These are phyloP conservation scores for Allophyes oxyacanthae DNA, from an alignment of 2,888 invertebrate genomes.

Conservation along the genomic window DNA sequence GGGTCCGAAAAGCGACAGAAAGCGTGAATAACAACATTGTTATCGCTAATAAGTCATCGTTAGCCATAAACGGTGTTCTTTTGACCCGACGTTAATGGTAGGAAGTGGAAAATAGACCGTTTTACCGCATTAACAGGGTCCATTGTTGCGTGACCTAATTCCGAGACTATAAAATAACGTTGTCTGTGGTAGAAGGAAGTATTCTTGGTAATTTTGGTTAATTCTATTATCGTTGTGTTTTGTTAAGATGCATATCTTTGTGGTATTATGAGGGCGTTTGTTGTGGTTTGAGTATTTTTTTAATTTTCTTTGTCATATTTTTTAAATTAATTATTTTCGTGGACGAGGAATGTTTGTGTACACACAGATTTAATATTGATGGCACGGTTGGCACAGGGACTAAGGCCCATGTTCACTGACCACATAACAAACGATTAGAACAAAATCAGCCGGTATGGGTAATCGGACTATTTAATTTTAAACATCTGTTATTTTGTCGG, in stretches of 20 bases:
- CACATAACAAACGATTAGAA: no score
- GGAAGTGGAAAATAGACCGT: slow-evolving; percentile 68
- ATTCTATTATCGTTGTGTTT: slow-evolving; percentile 45
- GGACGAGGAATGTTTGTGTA: not conserved
- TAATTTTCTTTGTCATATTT: not conserved
- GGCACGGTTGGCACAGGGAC: no score
- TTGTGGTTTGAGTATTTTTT: slow-evolving; percentile 3
- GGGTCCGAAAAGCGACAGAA: slow-evolving; percentile 61
- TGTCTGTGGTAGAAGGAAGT: slow-evolving; percentile 39
- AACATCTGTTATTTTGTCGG: no score
- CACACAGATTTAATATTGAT: no score
- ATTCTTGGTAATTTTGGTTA: slow-evolving; percentile 46
- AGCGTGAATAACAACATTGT: slow-evolving; percentile 74
- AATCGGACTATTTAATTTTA: no score
- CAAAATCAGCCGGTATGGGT: no score
- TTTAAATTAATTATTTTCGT: not conserved
- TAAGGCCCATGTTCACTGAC: no score
- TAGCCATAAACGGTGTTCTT: slow-evolving; percentile 76
- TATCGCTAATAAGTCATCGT: slow-evolving; percentile 82
- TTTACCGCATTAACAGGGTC: slow-evolving; percentile 59
- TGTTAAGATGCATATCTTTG: slow-evolving; percentile 24
- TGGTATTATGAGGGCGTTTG: slow-evolving; percentile 9
- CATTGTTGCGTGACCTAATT: slow-evolving; percentile 62
- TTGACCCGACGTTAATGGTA: slow-evolving; percentile 67
- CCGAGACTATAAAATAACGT: slow-evolving; percentile 31